A percentile compares a stretch with the other conserved stretches of the same genome.
Conservation (phyloP, 2,113 vertebrate species). For the Syngnathus scovelli region DNA sequence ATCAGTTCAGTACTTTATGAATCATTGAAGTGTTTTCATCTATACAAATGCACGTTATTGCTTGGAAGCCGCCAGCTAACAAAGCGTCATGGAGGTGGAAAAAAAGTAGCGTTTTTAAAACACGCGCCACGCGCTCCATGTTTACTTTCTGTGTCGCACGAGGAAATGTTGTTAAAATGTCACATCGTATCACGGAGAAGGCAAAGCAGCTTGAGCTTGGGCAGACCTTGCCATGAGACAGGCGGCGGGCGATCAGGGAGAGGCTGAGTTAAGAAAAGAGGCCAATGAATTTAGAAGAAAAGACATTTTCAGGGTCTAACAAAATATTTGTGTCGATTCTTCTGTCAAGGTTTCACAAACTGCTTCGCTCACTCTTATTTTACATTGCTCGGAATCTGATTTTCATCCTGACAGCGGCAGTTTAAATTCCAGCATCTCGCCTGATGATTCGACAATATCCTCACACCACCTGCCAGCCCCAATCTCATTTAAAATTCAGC, state of each 20-base stretch:
- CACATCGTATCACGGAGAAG: constrained; percentile 1
- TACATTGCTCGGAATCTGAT: not conserved
- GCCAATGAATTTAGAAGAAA: constrained; percentile 1
- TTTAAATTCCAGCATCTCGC: not conserved
- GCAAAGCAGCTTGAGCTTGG: constrained; percentile 3
- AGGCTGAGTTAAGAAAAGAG: constrained; percentile 1
- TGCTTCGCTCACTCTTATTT: constrained; percentile 10
- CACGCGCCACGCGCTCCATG: not conserved
- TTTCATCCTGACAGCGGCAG: not conserved
- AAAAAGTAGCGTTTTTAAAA: not conserved
- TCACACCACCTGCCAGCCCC: not conserved
- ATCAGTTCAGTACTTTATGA: not conserved
- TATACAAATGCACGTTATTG: not conserved
- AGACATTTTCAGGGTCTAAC: constrained; percentile 9
- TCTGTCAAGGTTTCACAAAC: not conserved
- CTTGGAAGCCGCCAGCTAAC: not conserved
- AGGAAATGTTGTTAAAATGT: constrained; percentile 5
- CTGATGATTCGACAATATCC: not conserved
- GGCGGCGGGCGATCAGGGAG: not conserved
- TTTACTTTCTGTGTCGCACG: constrained; percentile 5
- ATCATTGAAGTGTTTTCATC: not conserved
- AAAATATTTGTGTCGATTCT: not conserved
- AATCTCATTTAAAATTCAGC: constrained; percentile 53
- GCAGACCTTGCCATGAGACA: not conserved
- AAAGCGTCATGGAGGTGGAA: not conserved